phyloP scores from a whole-genome alignment of 1,140 invertebrate genomes.

The Halictus rubicundus region DNA sequence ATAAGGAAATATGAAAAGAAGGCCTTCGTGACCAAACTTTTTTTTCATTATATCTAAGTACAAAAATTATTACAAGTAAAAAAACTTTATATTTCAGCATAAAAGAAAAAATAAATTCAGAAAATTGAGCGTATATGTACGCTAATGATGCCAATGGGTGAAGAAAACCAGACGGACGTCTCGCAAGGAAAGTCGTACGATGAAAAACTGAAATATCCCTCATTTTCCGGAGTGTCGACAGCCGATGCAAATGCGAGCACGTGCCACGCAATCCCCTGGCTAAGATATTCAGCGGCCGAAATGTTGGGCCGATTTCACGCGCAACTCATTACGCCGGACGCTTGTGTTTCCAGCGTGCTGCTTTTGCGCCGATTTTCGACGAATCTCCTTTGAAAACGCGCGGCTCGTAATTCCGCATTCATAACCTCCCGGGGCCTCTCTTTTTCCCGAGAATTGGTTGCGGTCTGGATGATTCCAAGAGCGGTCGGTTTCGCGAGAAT shows the following conservation, averaged over 20 bases:
- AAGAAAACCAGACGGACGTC: too few relatives aligned
- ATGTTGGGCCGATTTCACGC: constrained; percentile 10
- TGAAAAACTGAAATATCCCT: neutral
- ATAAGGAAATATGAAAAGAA: too few relatives aligned
- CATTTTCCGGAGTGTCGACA: neutral
- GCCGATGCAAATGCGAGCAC: neutral
- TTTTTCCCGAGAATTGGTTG: constrained; percentile 1
- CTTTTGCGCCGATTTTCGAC: neutral
- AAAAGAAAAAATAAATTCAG: too few relatives aligned
- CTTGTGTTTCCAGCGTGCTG: neutral
- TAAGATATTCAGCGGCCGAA: neutral
- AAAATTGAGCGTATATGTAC: too few relatives aligned
- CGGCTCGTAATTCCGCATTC: neutral
- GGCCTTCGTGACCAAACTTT: too few relatives aligned
- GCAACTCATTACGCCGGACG: constrained; percentile 8
- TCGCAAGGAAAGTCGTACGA: too few relatives aligned
- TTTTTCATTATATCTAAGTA: too few relatives aligned
- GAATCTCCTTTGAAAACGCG: neutral
- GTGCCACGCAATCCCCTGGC: neutral
- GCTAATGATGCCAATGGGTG: too few relatives aligned
- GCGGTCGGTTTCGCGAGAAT: constrained; percentile 15
- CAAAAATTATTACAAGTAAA: too few relatives aligned
- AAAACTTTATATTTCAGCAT: too few relatives aligned
- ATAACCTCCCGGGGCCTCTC: neutral
- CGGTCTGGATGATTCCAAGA: neutral